phyloP scores from a whole-genome alignment of 2,797 vertebrate species.

The Acomys russatus region DNA sequence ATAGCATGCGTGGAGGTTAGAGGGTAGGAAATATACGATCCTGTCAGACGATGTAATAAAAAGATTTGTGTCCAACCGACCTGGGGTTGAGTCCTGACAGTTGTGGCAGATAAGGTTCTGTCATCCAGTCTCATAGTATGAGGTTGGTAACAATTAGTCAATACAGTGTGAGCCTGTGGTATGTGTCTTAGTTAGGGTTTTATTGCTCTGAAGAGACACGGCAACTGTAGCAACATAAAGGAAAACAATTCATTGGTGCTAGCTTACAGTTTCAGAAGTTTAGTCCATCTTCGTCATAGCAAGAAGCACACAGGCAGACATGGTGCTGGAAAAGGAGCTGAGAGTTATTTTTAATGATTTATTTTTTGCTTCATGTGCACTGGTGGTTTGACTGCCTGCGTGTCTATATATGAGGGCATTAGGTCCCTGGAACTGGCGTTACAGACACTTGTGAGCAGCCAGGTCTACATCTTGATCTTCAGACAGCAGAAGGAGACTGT shows the following conservation, averaged over 20 bases:
- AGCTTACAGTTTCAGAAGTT: background rate
- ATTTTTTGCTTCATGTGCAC: too few species aligned
- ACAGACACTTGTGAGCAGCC: too few species aligned
- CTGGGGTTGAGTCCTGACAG: background rate
- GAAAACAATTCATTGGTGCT: background rate
- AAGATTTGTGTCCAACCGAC: background rate
- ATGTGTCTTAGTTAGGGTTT: background rate
- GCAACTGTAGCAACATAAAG: background rate
- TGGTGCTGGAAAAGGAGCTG: background rate
- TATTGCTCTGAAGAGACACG: background rate
- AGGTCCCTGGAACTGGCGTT: too few species aligned
- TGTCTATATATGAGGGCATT: too few species aligned
- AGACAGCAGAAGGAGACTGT: background rate
- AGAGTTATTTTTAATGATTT: background rate
- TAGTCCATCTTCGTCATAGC: background rate
- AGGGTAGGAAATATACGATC: background rate
- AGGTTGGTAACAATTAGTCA: conserved; percentile 34
- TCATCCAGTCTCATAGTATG: background rate
- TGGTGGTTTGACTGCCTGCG: too few species aligned
- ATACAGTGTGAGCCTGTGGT: background rate
- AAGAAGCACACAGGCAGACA: background rate
- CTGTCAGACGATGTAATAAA: background rate
- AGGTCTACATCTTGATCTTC: background rate
- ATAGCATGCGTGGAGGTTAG: background rate
- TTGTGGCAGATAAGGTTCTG: background rate